Conservation (phyloP, 2,797 vertebrate genomes). For the Babyrousa celebensis region DNA sequence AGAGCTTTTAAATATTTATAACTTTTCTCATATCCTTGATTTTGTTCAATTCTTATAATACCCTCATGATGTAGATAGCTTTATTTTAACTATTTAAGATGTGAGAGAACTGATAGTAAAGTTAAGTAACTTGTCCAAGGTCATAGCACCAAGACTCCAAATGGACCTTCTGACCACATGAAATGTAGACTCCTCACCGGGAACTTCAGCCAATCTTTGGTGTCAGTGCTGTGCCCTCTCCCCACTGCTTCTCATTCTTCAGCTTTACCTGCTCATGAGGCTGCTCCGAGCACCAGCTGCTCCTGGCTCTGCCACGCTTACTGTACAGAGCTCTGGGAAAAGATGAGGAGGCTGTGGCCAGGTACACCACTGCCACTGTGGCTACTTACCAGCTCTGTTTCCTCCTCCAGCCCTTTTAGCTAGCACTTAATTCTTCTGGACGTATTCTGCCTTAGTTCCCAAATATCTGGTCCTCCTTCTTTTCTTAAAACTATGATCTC, state of each 20-base stretch:
- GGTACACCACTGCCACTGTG: not conserved
- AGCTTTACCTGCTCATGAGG: not conserved
- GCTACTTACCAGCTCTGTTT: not conserved
- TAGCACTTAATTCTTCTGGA: not conserved
- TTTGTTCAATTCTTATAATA: slow-evolving; percentile 52
- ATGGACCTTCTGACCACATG: not conserved
- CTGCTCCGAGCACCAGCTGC: not conserved
- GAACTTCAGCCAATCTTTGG: not conserved
- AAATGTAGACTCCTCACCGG: not conserved
- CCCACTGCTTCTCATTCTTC: not conserved
- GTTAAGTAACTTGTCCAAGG: not conserved
- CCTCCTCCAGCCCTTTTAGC: not conserved
- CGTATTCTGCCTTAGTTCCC: not conserved
- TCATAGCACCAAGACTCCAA: not conserved
- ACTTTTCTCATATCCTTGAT: slow-evolving; percentile 16
- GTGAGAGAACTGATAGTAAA: not conserved
- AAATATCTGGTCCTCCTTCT: not conserved
- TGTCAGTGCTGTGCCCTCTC: not conserved
- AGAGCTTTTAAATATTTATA: not conserved
- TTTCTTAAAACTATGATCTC: slow-evolving; percentile 17
- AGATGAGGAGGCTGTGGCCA: not conserved
- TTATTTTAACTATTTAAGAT: slow-evolving; percentile 22
- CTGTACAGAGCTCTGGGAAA: not conserved
- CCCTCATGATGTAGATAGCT: not conserved
- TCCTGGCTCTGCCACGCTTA: not conserved